Conservation (phyloP, 1,140 invertebrate species). For the Aphidius gifuensis region DNA sequence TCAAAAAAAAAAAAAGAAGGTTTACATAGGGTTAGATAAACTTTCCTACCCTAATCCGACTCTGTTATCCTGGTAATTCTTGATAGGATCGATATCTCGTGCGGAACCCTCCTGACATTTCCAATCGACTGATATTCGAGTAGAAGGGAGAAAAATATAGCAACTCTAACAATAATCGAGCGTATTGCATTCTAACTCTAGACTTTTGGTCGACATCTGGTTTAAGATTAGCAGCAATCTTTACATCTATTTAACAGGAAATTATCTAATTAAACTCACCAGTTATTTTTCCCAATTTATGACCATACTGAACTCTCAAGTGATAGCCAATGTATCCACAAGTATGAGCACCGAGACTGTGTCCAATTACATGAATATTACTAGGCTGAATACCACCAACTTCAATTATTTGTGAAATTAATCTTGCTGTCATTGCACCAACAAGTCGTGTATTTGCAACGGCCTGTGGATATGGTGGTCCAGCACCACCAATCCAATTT, state of each 20-base stretch:
- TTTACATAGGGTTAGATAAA: background rate
- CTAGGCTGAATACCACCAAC: slow-evolving; percentile 36
- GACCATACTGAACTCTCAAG: slow-evolving; percentile 50
- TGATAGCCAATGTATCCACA: slow-evolving; percentile 78
- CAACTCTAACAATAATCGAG: no score
- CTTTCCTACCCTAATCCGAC: slow-evolving; percentile 26
- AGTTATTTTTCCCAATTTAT: slow-evolving; percentile 56
- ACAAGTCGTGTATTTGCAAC: slow-evolving; percentile 87
- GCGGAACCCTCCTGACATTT: slow-evolving; percentile 38
- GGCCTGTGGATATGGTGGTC: slow-evolving; percentile 85
- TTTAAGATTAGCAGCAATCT: no score
- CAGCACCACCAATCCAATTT: slow-evolving; percentile 81
- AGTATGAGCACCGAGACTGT: slow-evolving; percentile 84
- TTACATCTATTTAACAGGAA: background rate
- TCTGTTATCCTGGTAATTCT: slow-evolving; percentile 49
- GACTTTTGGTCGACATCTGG: no score
- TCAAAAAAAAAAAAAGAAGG: no score
- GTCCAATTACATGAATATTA: slow-evolving; percentile 78
- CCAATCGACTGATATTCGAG: background rate
- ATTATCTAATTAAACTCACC: slow-evolving; percentile 42
- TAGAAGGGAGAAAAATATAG: background rate
- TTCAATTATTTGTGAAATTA: slow-evolving; percentile 58
- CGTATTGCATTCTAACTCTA: no score
- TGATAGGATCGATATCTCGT: slow-evolving; percentile 54
- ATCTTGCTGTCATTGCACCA: slow-evolving; percentile 75